Percentiles rank a stretch among this genome's conserved stretches.
Evolutionary conservation across 2,113 vertebrate species (phyloP).

Genomic region (Pachyramphus minor): DNA sequence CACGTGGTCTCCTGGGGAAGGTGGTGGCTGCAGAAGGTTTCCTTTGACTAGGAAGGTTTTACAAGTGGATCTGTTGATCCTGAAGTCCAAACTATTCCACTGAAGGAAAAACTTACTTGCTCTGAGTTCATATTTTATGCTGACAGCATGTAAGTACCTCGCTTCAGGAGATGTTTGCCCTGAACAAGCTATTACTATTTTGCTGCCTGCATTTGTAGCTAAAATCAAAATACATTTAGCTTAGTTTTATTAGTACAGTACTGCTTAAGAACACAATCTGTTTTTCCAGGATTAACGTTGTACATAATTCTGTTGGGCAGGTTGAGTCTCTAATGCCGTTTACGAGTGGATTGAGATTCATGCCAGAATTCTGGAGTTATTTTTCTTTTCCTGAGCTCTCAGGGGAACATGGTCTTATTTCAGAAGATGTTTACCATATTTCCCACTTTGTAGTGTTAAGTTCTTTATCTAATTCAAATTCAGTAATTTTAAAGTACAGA

Average conservation of each 20-base stretch:
- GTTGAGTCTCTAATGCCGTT: background rate
- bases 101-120: constrained; percentile 23
- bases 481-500: background rate
- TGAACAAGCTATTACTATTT: background rate
- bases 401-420: background rate
- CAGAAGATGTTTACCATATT: background rate
- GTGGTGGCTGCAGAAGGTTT: constrained; percentile 1
- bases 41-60: constrained; percentile 29
- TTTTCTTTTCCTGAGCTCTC: background rate
- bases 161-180: background rate
- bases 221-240: constrained; percentile 19
- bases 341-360: background rate
- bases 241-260: constrained; percentile 27
- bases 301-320: background rate
- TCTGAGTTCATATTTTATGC: background rate
- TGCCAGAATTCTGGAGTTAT: background rate
- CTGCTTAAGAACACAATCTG: constrained; percentile 49
- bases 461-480: background rate
- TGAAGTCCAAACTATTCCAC: constrained; percentile 19
- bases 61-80: constrained; percentile 29
- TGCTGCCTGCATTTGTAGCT: constrained; percentile 17
- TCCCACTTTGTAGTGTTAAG: background rate
- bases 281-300: constrained; percentile 44
- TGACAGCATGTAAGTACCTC: constrained; percentile 31
- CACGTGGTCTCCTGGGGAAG: background rate